Evolutionary conservation across 2,888 invertebrate species (phyloP).

Genomic region (Cenopis cana): DNA sequence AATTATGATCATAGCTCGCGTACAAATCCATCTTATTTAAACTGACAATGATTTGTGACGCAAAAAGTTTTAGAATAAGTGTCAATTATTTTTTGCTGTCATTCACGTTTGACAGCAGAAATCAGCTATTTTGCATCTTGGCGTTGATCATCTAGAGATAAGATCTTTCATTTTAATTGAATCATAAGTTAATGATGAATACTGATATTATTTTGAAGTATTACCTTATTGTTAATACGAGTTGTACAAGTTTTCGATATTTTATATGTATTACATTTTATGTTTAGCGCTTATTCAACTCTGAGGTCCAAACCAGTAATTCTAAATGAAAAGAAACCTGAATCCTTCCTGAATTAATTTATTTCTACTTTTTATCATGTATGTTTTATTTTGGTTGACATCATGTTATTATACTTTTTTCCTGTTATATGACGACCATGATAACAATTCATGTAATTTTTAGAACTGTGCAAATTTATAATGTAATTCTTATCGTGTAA

Average conservation of each 20-base stretch:
- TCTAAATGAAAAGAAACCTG: background rate
- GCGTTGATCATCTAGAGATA: constrained; percentile 14
- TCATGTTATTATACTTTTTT: too few relatives aligned
- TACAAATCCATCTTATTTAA: constrained; percentile 30
- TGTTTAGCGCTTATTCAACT: background rate
- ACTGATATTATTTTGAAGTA: background rate
- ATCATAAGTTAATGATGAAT: constrained; percentile 5
- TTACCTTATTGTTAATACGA: background rate
- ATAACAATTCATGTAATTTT: too few relatives aligned
- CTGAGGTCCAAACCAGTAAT: background rate
- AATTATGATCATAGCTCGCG: constrained; percentile 1
- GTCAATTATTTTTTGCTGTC: constrained; percentile 49
- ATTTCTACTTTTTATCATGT: too few relatives aligned
- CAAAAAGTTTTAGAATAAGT: constrained; percentile 30
- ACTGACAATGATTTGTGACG: constrained; percentile 25
- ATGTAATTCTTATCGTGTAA: too few relatives aligned
- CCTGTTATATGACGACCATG: too few relatives aligned
- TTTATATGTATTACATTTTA: background rate
- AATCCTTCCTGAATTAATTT: too few relatives aligned
- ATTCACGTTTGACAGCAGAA: constrained; percentile 46
- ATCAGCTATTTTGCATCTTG: constrained; percentile 34
- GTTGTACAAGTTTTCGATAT: too few relatives aligned
- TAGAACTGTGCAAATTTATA: too few relatives aligned
- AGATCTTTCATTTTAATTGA: constrained; percentile 3
- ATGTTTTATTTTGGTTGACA: too few relatives aligned